Evolutionary conservation across 2,113 vertebrate species (phyloP), one percentile per base, ranked within the genome.

Genomic region (Mixornis gularis): DNA sequence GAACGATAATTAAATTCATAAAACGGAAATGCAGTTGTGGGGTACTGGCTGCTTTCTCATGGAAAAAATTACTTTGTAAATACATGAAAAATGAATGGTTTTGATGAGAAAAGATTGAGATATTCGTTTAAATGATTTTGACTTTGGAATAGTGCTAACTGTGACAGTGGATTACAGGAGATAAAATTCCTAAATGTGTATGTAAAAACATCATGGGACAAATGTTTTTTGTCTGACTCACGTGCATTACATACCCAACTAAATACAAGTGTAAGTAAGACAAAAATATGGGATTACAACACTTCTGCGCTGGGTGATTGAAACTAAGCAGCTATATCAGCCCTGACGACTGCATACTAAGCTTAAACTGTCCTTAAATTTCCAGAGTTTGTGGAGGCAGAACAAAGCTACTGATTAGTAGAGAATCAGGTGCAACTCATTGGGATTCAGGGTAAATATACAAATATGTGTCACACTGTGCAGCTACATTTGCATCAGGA

Each of bases 1-100:
- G 86, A 96, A 91, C 92, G 78, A 90, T 95, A 95, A 97, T 97
- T 94, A 96, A 94, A 93, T 87, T 96, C 94, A 97, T 96, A 94
- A 95, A 95, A 92, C 41, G 79, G 79, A 94, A 92, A 96, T 92
- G 92, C 53, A 62, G 81, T 80, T 89, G 25, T 74, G 43, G 79
- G 30, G 49, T 48, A 77, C 41, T 81, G 59, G 62, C 51, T 93
- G 76, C 49, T 88, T 92, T 94, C 63, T 71, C 26, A 41, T 56
- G 59, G 87, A 94, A 72, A 68, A 68, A 85, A 65, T 89, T 94
- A 66, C 68, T 76, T 43, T 27, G 64, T 79, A 94, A 92, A 92
- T 41, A 87, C 29, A 51, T 66, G 66, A 71, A 70, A 46, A 92
- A 92, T 40, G 77, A 88, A 79, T 76, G 40, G 14, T 41, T 95